Conservation (phyloP, 2,888 invertebrate species). For the Eudasyphora cyanicolor region DNA sequence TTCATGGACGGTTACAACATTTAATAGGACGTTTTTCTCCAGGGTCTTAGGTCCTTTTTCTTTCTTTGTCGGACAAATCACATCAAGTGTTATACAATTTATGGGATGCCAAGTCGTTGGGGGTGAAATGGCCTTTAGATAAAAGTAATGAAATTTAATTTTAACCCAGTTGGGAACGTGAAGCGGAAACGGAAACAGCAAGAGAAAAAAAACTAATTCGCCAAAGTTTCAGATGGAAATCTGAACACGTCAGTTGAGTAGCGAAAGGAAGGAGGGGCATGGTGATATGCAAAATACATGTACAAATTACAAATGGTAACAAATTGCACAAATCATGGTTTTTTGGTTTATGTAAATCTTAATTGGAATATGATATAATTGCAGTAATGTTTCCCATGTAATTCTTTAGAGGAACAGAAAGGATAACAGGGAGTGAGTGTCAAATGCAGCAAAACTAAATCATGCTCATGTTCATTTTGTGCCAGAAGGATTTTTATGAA, state of each 20-base stretch:
- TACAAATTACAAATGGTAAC: neutral
- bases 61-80: conserved; percentile 27
- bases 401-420: neutral
- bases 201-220: conserved; percentile 10
- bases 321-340: conserved; percentile 14
- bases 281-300: neutral
- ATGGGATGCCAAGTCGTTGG: conserved; percentile 46
- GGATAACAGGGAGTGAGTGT: neutral
- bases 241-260: neutral
- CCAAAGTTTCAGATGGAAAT: conserved; percentile 18
- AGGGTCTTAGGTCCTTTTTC: no score
- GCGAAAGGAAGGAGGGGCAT: neutral
- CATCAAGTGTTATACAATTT: conserved; percentile 43
- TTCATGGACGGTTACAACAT: conserved; percentile 39
- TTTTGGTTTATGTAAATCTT: neutral
- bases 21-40: conserved; percentile 42
- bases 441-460: conserved; percentile 25
- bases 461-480: conserved; percentile 15
- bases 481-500: neutral
- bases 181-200: neutral
- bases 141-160: conserved; percentile 39
- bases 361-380: neutral
- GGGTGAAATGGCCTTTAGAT: conserved; percentile 41
- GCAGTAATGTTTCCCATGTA: neutral
- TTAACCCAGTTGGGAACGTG: conserved; percentile 10